Conservation (phyloP, 2,797 vertebrate genomes). For the Sciurus vulgaris region DNA sequence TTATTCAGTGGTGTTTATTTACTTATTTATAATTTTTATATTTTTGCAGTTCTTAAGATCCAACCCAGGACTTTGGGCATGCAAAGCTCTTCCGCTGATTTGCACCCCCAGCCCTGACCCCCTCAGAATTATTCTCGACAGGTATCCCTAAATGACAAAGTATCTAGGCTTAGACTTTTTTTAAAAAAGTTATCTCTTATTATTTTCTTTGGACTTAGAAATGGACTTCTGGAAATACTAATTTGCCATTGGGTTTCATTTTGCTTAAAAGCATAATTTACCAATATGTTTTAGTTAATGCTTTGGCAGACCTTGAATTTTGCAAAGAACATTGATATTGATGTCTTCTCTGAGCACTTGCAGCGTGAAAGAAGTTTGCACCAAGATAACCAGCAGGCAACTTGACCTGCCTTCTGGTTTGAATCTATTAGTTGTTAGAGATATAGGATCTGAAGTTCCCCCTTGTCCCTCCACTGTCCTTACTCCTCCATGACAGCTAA, state of each 20-base stretch:
- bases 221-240: neutral
- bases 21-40: neutral
- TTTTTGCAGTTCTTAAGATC: neutral
- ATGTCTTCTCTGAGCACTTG: constrained; percentile 28
- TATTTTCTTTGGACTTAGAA: constrained; percentile 59
- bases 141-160: neutral
- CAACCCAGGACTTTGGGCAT: neutral
- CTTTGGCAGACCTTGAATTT: constrained; percentile 20
- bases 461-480: no score
- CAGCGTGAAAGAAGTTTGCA: constrained; percentile 38
- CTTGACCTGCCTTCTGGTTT: neutral
- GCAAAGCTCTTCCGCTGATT: neutral
- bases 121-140: neutral
- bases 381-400: neutral
- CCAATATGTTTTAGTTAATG: neutral
- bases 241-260: constrained; percentile 66
- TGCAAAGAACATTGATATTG: constrained; percentile 25
- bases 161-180: constrained; percentile 36
- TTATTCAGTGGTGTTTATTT: constrained; percentile 16
- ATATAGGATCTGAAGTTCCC: neutral
- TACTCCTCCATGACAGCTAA: neutral
- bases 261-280: constrained; percentile 62
- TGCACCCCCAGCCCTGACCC: neutral
- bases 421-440: neutral
- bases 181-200: neutral